Evolutionary conservation across 2,113 vertebrate genomes (phyloP).

Genomic region (Capreolus pygargus): DNA sequence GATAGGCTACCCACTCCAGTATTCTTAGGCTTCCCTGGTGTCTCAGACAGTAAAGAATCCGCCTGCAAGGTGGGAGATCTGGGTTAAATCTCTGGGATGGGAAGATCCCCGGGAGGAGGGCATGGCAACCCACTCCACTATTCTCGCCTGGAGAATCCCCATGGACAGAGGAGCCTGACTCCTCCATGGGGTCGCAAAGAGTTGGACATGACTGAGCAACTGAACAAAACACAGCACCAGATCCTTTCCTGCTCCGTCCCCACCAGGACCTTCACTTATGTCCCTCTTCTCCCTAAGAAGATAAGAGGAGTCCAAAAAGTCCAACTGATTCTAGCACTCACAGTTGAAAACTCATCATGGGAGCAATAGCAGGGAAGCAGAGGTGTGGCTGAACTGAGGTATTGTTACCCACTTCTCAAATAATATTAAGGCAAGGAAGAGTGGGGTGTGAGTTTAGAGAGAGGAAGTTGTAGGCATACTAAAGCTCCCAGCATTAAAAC

Average conservation of each 20-base stretch:
- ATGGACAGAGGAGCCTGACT: not conserved
- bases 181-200: not conserved
- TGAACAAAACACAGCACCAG: not conserved
- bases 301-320: not conserved
- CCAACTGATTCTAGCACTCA: not conserved
- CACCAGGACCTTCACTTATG: not conserved
- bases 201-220: not conserved
- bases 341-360: not conserved
- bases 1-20: not conserved
- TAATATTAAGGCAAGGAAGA: not conserved
- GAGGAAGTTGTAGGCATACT: not conserved
- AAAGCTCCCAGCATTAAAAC: constrained; percentile 44
- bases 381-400: not conserved
- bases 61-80: not conserved
- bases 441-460: not conserved
- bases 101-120: not conserved
- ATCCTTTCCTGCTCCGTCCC: not conserved
- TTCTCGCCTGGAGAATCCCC: not conserved
- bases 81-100: not conserved
- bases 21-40: not conserved
- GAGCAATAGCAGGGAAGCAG: not conserved
- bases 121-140: not conserved
- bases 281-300: not conserved
- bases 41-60: not conserved
- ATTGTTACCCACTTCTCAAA: not conserved